phyloP scores from a whole-genome alignment of 1,140 invertebrate species.

The Lepidotrigona ventralis region DNA sequence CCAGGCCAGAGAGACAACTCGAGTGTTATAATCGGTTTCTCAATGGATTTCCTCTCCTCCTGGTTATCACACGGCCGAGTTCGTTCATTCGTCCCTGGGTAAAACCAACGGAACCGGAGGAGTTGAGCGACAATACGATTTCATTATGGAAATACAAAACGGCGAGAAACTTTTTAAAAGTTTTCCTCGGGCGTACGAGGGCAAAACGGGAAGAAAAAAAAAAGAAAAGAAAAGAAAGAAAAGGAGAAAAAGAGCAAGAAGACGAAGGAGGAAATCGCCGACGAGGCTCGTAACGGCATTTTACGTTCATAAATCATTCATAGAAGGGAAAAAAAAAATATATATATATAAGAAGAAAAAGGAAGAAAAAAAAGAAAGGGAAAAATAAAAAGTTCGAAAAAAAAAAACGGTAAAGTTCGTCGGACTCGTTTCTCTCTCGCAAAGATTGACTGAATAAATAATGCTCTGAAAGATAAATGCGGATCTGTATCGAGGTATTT shows the following conservation, averaged over 20 bases:
- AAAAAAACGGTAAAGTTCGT: slow-evolving; percentile 3
- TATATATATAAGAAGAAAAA: neutral
- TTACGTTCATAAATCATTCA: slow-evolving; percentile 59
- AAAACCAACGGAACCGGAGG: neutral
- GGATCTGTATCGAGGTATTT: slow-evolving; percentile 27
- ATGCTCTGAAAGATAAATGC: slow-evolving; percentile 48
- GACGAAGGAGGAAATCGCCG: neutral
- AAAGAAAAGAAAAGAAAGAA: neutral
- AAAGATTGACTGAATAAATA: slow-evolving; percentile 62
- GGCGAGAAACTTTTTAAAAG: slow-evolving; percentile 46
- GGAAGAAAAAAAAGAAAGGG: neutral
- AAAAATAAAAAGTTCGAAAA: too few species aligned
- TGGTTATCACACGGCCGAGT: slow-evolving; percentile 1
- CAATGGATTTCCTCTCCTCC: slow-evolving; percentile 2
- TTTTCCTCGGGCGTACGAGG: neutral
- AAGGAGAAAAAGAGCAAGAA: too few species aligned
- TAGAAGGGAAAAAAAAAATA: slow-evolving; percentile 12
- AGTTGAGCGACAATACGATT: slow-evolving; percentile 39
- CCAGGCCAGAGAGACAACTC: neutral
- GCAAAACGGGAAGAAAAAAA: neutral
- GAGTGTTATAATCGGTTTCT: slow-evolving; percentile 34
- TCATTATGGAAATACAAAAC: slow-evolving; percentile 54
- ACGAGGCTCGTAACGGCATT: slow-evolving; percentile 31
- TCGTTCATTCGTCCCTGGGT: neutral
- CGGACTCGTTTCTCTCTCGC: slow-evolving; percentile 33